Evolutionary conservation across 2,113 vertebrate species (phyloP).

Genomic region (Oryzias melastigma): DNA sequence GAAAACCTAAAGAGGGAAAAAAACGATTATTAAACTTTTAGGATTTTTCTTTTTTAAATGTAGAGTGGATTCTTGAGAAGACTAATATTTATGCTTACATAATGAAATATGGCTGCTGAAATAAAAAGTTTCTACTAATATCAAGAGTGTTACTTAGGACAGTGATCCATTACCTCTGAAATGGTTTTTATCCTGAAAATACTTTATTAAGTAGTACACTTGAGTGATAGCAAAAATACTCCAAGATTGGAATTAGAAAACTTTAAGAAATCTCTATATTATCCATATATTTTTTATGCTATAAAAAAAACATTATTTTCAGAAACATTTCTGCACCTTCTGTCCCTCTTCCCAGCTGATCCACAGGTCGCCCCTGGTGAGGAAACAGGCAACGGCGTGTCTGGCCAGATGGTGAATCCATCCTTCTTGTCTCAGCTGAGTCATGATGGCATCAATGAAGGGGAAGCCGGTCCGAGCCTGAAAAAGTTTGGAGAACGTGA

Average conservation of each 20-base stretch:
- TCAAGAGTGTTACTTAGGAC: too few species aligned
- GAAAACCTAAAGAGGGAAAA: constrained; percentile 65
- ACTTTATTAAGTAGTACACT: too few species aligned
- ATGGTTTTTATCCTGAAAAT: too few species aligned
- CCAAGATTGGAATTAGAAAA: too few species aligned
- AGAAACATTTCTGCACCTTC: constrained; percentile 55
- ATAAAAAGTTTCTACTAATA: too few species aligned
- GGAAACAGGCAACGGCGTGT: constrained; percentile 76
- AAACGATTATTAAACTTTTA: background rate
- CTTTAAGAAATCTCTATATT: too few species aligned
- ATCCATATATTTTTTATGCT: too few species aligned
- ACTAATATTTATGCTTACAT: too few species aligned
- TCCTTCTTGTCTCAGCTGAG: constrained; percentile 73
- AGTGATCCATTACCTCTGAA: too few species aligned
- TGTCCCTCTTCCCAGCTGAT: constrained; percentile 78
- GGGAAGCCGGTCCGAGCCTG: constrained; percentile 72
- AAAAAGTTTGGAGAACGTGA: background rate
- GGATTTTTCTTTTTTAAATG: background rate
- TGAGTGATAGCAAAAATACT: too few species aligned
- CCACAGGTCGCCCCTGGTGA: constrained; percentile 74
- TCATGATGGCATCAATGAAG: constrained; percentile 78
- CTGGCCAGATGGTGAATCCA: constrained; percentile 80
- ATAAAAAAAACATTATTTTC: background rate
- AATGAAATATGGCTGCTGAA: too few species aligned
- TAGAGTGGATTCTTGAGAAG: background rate